These are phyloP conservation scores for Bilobella aurantiaca DNA, from an alignment of 1,140 invertebrate species.

Conservation along the genomic window DNA sequence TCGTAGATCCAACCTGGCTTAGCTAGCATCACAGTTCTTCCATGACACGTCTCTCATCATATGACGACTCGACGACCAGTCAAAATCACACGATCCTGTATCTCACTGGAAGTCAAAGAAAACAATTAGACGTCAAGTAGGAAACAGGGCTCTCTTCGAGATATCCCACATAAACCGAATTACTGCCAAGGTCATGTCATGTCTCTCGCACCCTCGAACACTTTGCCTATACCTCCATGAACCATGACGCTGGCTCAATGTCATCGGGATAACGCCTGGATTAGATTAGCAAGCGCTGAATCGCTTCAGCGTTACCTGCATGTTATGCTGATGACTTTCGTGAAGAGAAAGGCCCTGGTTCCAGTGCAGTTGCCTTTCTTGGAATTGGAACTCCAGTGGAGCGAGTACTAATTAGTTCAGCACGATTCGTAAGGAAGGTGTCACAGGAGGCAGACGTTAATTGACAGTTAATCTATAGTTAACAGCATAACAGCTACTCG, in stretches of 20 bases:
- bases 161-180: too few species aligned
- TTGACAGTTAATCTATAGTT: too few species aligned
- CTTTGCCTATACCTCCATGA: too few species aligned
- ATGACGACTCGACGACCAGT: slow-evolving; percentile 90
- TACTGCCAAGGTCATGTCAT: too few species aligned
- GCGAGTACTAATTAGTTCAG: slow-evolving; percentile 84
- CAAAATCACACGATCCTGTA: slow-evolving; percentile 86
- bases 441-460: slow-evolving; percentile 89
- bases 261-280: not conserved
- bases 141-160: too few species aligned
- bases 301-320: slow-evolving; percentile 51
- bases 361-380: too few species aligned
- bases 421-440: slow-evolving; percentile 86
- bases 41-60: slow-evolving; percentile 93
- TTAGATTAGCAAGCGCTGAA: not conserved
- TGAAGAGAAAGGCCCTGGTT: slow-evolving; percentile 89
- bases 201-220: too few species aligned
- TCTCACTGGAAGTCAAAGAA: slow-evolving; percentile 53
- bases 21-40: slow-evolving; percentile 85
- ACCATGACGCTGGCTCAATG: not conserved
- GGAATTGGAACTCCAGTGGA: slow-evolving; percentile 98
- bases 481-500: too few species aligned
- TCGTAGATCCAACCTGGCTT: slow-evolving; percentile 95
- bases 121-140: too few species aligned
- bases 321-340: slow-evolving; percentile 80